Conservation (phyloP, 2,888 invertebrate genomes). For the Pandemis heparana region DNA sequence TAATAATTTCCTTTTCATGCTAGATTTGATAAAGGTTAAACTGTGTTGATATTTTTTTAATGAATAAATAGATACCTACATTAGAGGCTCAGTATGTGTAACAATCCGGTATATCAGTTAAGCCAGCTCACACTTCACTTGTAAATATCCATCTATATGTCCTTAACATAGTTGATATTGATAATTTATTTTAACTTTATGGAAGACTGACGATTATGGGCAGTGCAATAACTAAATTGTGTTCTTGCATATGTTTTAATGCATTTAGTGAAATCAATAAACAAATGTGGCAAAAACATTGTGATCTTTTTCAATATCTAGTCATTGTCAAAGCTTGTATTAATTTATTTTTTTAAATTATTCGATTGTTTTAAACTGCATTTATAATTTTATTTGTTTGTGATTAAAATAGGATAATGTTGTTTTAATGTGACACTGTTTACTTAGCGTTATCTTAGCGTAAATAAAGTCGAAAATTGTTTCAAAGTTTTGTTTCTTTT, state of each 20-base stretch:
- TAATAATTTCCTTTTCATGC: not conserved
- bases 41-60: too few relatives aligned
- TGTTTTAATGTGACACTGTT: conserved; percentile 48
- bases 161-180: conserved; percentile 32
- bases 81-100: not conserved
- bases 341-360: conserved; percentile 29
- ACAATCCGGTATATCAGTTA: not conserved
- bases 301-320: conserved; percentile 44
- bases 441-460: conserved; percentile 50
- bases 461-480: conserved; percentile 50
- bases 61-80: too few relatives aligned
- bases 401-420: conserved; percentile 45
- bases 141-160: conserved; percentile 47
- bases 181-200: conserved; percentile 45
- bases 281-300: conserved; percentile 42
- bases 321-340: conserved; percentile 41
- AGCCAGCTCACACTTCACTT: conserved; percentile 45
- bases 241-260: conserved; percentile 36
- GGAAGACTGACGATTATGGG: conserved; percentile 78
- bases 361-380: conserved; percentile 28
- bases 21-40: not conserved
- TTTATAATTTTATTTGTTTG: conserved; percentile 34
- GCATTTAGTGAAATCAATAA: conserved; percentile 40
- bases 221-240: conserved; percentile 72
- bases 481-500: conserved; percentile 58